A percentile compares a stretch with the other conserved stretches of the same genome.
These are phyloP conservation scores for Perizoma flavofasciatum DNA, from an alignment of 2,888 invertebrate species.

Conservation along the genomic window DNA sequence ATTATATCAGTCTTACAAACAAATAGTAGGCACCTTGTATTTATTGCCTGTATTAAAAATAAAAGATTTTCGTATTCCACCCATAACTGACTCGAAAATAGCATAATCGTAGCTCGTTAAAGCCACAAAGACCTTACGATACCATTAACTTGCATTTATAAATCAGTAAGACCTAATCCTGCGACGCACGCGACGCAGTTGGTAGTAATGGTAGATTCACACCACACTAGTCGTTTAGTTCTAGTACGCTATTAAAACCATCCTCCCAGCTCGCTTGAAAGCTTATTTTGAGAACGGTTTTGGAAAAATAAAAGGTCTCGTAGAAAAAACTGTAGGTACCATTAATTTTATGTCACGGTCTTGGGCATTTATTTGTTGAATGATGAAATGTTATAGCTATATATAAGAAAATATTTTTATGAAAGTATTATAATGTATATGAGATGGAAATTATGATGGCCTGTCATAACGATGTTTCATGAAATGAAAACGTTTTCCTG, in stretches of 20 bases:
- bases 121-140: constrained; percentile 59
- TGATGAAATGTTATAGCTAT: too few species aligned
- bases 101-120: constrained; percentile 48
- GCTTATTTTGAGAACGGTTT: constrained; percentile 1
- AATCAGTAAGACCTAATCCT: constrained; percentile 50
- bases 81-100: constrained; percentile 33
- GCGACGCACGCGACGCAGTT: constrained; percentile 38
- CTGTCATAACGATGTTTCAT: too few species aligned
- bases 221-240: constrained; percentile 28
- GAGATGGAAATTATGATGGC: too few species aligned
- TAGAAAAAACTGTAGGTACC: not conserved
- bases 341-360: not conserved
- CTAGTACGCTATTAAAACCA: constrained; percentile 22
- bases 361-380: too few species aligned
- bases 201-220: constrained; percentile 33
- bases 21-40: too few species aligned
- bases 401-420: too few species aligned
- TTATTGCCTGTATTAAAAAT: constrained; percentile 4
- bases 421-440: too few species aligned
- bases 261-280: constrained; percentile 6
- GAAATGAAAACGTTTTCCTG: too few species aligned
- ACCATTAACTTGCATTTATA: constrained; percentile 57
- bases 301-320: constrained; percentile 3
- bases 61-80: constrained; percentile 9
- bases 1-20: too few species aligned